These are phyloP conservation scores for Tupaia tana DNA, from an alignment of 2,113 vertebrate species.

Conservation along the genomic window DNA sequence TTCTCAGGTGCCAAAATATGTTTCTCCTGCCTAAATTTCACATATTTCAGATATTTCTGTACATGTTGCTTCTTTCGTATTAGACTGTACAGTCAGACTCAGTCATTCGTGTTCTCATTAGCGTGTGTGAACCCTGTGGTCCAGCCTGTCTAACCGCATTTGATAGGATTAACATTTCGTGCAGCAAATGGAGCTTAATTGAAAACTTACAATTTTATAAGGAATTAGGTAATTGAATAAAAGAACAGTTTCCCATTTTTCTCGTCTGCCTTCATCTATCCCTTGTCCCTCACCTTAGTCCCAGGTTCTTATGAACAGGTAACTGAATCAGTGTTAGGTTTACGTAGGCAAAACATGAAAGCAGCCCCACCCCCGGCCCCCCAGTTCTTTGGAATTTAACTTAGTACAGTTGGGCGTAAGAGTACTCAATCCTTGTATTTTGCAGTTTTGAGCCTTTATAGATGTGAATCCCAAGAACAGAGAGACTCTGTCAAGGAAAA, in stretches of 20 bases:
- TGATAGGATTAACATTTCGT: conserved; percentile 29
- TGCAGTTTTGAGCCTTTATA: not conserved
- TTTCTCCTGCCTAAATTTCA: conserved; percentile 83
- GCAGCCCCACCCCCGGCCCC: not conserved
- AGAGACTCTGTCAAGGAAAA: not conserved
- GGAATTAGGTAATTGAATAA: not conserved
- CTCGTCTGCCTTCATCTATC: not conserved
- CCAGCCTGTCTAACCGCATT: not conserved
- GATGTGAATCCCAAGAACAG: not conserved
- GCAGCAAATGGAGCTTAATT: conserved; percentile 37
- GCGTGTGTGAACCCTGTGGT: conserved; percentile 29
- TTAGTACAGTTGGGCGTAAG: not conserved
- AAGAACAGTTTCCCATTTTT: not conserved
- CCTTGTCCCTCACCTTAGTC: not conserved
- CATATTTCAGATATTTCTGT: conserved; percentile 83
- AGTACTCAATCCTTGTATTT: not conserved
- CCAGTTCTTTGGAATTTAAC: not conserved
- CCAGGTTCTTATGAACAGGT: not conserved
- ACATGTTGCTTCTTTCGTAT: conserved; percentile 66
- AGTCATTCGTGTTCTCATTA: conserved; percentile 56
- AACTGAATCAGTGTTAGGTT: conserved; percentile 29
- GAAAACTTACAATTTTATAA: conserved; percentile 55
- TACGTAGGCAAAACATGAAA: not conserved
- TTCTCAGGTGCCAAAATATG: conserved; percentile 88
- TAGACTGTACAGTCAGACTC: conserved; percentile 46